Base-by-base conservation (phyloP, 2,888 invertebrate genomes). In the Toxonevra muliebris region DNA sequence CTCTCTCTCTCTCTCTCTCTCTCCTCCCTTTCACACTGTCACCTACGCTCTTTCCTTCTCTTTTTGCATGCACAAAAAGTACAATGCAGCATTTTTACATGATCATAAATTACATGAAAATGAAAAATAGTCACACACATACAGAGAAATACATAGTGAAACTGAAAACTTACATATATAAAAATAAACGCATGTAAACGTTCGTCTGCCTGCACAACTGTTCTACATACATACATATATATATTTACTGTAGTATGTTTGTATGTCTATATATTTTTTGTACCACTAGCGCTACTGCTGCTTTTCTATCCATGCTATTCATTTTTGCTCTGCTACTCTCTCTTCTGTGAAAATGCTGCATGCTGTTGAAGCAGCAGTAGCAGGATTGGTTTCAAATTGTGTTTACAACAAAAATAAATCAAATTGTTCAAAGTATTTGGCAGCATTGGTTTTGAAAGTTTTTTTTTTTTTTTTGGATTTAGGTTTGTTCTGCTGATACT, bases 341-440 rank as follows among this genome's bases (percentile, higher is more conserved):
- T 55, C 55, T 9, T 20, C n/a, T 30, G 10, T 19, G 19, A 20
- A 30, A 30, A 20, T 43, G 40, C 41, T 53, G 10, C 55, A 48
- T 63, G 40, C 45, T 40, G 19, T 41, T 50, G 57, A 45, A 64
- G 13, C 15, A n/a, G 48, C 48, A 48, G 48, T 48, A 15, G 48
- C 15, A 15, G 48, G 10, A 48, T 48, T 65, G 61, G 61, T 65
- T 62, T 59, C 62, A 61, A 69, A 68, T 68, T 68, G 65, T 68
- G 65, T 65, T 68, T 68, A 68, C 65, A 69, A 66, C 65, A 69
- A 66, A 69, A 54, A 69, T 69, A 69, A 69, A 69, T 69, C 69
- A 69, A 65, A 69, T 66, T 62, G 59, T 57, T 41, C 57, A 54
- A 48, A 60, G 50, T 20, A 63, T 59, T 59, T 41, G 19, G 41